Evolutionary conservation across 2,888 invertebrate species (phyloP), one percentile per base, ranked within the genome.

Genomic region (Agrotis ipsilon): DNA sequence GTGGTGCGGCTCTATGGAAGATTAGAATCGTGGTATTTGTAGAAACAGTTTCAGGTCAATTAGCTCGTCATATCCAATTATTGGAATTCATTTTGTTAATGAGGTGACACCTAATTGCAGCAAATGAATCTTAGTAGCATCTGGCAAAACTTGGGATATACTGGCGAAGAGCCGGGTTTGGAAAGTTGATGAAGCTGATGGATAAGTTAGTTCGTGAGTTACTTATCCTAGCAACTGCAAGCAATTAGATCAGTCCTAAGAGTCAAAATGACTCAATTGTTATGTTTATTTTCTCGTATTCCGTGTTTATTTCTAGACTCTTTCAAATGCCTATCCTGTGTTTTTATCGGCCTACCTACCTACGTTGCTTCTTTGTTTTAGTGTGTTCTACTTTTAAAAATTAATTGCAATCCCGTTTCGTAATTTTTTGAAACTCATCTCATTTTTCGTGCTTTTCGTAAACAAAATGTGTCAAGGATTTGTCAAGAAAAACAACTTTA

Each of bases 381-480:
- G 63, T 72, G 85, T 77, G 85, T 77, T 75, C 86, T 73, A 85
- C 77, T 85, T 85, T 83, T 39, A 75, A 69, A 75, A 79, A 85
- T 73, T 85, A 85, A 83, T 85, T 85, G 81, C 79, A 81, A 62
- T 70, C 65, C 27, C 49, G 59, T 82, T 72, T 84, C 75, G 72
- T 74, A 71, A 71, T 67, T 72, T 77, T 83, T 82, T 67, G 49
- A 81, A 71, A 63, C 68, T 61, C 66, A 67, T 70, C 81, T 79
- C 60, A 81, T 60, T 85, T 82, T 82, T 61, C 77, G 65, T 77
- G 68, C 78, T 68, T 85, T 84, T 82, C 79, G 79, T 84, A 82
- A 83, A 80, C 78, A 77, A 85, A 80, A 85, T 85, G 75, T 85
- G 85, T 85, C 85, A 85, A 85, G 85, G 85, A 85, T 85, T 75